These are phyloP conservation scores for Engystomops pustulosus DNA, from an alignment of 2,113 vertebrate genomes.

Conservation along the genomic window DNA sequence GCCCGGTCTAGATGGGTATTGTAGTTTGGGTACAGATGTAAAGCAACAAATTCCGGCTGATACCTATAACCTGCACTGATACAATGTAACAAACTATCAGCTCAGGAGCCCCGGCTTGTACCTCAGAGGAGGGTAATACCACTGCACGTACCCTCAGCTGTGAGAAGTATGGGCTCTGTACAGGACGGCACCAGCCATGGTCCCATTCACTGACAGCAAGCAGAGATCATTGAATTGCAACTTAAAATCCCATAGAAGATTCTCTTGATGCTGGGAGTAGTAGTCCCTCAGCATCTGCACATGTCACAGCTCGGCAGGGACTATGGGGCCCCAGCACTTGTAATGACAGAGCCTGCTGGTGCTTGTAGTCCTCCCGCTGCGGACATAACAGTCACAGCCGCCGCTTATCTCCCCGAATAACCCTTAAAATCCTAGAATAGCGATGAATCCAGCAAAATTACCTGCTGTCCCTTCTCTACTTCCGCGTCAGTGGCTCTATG, in stretches of 20 bases:
- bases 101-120: no score
- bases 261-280: neutral
- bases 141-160: no score
- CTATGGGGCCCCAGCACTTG: neutral
- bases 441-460: neutral
- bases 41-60: no score
- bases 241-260: no score
- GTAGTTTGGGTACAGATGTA: no score
- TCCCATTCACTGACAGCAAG: neutral
- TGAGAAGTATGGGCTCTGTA: no score
- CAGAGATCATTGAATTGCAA: neutral
- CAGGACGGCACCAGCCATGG: no score
- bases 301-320: neutral
- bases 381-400: neutral
- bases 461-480: conserved; percentile 8
- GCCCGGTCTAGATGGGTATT: no score
- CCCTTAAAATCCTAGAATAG: no score
- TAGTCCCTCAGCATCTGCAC: neutral
- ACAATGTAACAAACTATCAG: no score
- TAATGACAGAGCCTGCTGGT: neutral
- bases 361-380: neutral
- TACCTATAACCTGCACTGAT: no score
- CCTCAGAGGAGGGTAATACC: no score
- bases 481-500: conserved; percentile 30
- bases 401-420: neutral